phyloP scores from a whole-genome alignment of 2,113 vertebrate species.

The Silurus glanis region DNA sequence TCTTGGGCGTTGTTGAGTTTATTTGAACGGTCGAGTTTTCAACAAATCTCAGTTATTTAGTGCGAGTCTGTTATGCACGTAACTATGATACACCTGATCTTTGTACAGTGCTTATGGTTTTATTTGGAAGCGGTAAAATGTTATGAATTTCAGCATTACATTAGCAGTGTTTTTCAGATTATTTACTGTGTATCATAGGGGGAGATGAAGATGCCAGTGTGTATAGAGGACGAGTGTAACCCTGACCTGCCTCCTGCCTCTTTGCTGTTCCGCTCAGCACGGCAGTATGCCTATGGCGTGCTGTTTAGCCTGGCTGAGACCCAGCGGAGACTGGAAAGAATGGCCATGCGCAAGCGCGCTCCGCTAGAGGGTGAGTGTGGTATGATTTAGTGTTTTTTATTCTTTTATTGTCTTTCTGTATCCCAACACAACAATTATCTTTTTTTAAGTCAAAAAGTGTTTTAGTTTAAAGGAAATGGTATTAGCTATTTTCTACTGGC shows the following conservation, averaged over 20 bases:
- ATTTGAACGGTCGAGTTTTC: neutral
- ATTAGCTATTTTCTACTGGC: no score
- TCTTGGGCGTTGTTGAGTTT: neutral
- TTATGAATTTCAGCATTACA: neutral
- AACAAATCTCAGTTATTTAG: neutral
- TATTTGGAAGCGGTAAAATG: neutral
- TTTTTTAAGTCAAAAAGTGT: neutral
- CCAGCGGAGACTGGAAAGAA: conserved; percentile 81
- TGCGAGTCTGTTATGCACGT: no score
- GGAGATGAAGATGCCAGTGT: conserved; percentile 91
- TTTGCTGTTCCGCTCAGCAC: conserved; percentile 82
- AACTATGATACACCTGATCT: no score
- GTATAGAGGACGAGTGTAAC: conserved; percentile 90
- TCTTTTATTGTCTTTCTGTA: neutral
- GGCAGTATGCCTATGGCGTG: conserved; percentile 87
- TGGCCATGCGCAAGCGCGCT: conserved; percentile 79
- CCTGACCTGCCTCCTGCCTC: conserved; percentile 85
- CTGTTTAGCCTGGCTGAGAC: conserved; percentile 90
- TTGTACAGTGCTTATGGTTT: no score
- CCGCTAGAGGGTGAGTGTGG: conserved; percentile 76
- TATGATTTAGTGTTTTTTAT: no score
- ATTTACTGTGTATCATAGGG: conserved; percentile 69
- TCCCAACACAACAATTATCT: neutral
- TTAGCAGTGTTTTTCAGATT: neutral
- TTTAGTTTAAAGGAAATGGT: no score